A percentile compares a stretch with the other conserved stretches of the same genome.
These are phyloP conservation scores for Thysanoteuthis rhombus DNA, from an alignment of 2,888 invertebrate genomes.

Conservation along the genomic window DNA sequence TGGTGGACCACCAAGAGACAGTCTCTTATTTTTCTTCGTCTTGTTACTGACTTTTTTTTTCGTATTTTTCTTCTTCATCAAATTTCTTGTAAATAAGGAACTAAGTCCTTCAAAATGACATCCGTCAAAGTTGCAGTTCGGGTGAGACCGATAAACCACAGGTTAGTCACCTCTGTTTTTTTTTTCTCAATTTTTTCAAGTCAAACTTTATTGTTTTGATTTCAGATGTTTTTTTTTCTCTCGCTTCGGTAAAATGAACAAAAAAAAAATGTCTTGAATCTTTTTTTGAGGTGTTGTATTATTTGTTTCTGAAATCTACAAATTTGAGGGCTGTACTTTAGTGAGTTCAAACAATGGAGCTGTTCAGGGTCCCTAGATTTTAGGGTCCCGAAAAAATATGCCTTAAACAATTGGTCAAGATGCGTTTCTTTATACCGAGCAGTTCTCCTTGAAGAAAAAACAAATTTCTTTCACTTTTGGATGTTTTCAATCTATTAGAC, in stretches of 20 bases:
- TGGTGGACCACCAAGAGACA: background rate
- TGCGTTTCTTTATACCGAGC: too few relatives aligned
- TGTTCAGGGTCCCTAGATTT: too few relatives aligned
- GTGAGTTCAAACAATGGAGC: too few relatives aligned
- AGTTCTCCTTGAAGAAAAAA: too few relatives aligned
- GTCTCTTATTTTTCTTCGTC: background rate
- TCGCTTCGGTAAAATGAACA: background rate
- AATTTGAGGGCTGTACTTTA: too few relatives aligned
- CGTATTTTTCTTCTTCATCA: background rate
- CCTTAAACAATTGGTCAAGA: too few relatives aligned
- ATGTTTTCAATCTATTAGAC: too few relatives aligned
- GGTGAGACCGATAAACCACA: slow-evolving; percentile 59
- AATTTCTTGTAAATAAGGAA: background rate
- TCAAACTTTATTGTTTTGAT: background rate
- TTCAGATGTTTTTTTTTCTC: too few relatives aligned
- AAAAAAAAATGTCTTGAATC: background rate
- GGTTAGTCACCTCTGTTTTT: slow-evolving; percentile 44
- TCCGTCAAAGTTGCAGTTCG: slow-evolving; percentile 74
- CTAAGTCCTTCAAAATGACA: slow-evolving; percentile 74
- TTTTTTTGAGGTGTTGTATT: background rate
- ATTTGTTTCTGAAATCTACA: background rate
- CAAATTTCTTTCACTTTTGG: too few relatives aligned
- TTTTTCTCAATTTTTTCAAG: background rate
- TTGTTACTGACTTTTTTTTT: background rate
- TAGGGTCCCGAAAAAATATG: too few relatives aligned